Evolutionary conservation across 2,797 vertebrate genomes (phyloP).

Genomic region (Silurus aristotelis): DNA sequence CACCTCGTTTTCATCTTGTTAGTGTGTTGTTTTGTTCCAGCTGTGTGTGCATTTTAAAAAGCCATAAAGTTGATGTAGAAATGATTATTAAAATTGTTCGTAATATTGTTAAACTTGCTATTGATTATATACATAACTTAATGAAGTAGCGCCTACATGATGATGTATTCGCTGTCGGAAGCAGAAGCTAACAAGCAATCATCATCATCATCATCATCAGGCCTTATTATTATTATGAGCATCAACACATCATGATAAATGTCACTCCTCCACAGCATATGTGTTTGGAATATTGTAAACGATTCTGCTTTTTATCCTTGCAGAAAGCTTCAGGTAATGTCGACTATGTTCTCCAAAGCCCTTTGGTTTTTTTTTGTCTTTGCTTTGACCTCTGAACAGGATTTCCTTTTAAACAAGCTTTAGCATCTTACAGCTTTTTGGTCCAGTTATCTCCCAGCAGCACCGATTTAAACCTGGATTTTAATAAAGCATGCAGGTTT

Average conservation of each 20-base stretch:
- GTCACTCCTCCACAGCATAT: background rate
- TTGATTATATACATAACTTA: background rate
- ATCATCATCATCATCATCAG: background rate
- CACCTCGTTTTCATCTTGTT: background rate
- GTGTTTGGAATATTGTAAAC: background rate
- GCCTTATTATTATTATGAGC: background rate
- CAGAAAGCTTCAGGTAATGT: background rate
- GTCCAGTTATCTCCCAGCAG: background rate
- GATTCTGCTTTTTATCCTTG: background rate
- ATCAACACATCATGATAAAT: background rate
- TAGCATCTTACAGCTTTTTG: too few species aligned
- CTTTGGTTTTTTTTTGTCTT: background rate
- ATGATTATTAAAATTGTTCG: background rate
- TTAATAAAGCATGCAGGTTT: background rate
- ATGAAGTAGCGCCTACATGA: background rate
- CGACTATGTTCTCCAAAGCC: background rate
- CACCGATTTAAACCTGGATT: background rate
- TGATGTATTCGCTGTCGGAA: background rate
- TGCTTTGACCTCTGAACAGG: background rate
- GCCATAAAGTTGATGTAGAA: background rate
- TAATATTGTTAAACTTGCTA: background rate
- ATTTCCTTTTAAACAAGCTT: background rate
- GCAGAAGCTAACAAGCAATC: too few species aligned
- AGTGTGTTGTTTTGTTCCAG: background rate
- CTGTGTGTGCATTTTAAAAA: background rate